A percentile compares a stretch with the other conserved stretches of the same genome.
Evolutionary conservation across 2,888 invertebrate species (phyloP).

Genomic region (Aphidoletes aphidimyza): DNA sequence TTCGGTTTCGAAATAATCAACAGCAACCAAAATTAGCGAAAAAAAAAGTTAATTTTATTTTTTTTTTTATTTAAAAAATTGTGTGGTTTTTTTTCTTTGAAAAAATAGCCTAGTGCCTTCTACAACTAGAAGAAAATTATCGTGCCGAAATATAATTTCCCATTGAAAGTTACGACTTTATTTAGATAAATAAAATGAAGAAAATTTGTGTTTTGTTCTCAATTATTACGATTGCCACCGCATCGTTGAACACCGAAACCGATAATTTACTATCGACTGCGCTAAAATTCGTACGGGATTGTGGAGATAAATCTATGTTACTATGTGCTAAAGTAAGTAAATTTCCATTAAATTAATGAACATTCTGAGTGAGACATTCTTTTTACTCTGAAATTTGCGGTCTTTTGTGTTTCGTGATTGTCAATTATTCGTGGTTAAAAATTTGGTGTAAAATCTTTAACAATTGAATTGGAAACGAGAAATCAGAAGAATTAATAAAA

Average conservation of each 20-base stretch:
- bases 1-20: conserved; percentile 26
- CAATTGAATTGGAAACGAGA: no score
- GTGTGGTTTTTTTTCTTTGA: conserved; percentile 50
- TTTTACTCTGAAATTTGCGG: not conserved
- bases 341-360: not conserved
- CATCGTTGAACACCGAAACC: conserved; percentile 68
- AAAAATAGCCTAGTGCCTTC: conserved; percentile 24
- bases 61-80: conserved; percentile 27
- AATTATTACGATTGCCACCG: conserved; percentile 68
- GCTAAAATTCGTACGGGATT: conserved; percentile 76
- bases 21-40: not conserved
- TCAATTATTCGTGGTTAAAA: no score
- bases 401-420: conserved; percentile 3
- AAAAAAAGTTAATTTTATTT: conserved; percentile 27
- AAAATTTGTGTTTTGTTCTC: conserved; percentile 67
- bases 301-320: conserved; percentile 75
- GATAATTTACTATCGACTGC: conserved; percentile 72
- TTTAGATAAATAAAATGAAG: conserved; percentile 64
- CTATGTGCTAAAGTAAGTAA: conserved; percentile 77
- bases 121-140: not conserved
- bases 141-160: not conserved
- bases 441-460: no score
- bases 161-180: conserved; percentile 55
- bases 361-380: not conserved
- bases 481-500: no score